Evolutionary conservation across 2,888 invertebrate genomes (phyloP), one percentile per base, ranked within the genome.

Genomic region (Melinaea marsaeus): DNA sequence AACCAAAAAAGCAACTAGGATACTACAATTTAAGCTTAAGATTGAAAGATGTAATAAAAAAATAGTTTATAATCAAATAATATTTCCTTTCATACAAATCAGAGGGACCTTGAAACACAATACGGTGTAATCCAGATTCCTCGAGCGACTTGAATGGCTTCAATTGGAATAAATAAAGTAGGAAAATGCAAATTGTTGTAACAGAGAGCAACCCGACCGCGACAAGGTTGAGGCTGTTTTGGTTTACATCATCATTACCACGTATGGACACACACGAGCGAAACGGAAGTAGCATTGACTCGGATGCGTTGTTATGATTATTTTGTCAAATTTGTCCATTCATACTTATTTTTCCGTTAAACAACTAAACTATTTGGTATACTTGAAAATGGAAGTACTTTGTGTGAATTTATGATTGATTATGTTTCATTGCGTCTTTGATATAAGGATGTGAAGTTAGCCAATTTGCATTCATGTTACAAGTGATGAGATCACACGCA

Each of bases 211-310:
- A 75, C 76, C 66, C 69, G 67, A 66, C 72, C 69, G 62, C 75
- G 74, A 80, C 85, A 85, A 85, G 85, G 85, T 75, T 78, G 71
- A 45, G 62, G 61, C 65, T 73, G 74, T 81, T 80, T 79, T 74
- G 72, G 75, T 78, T 79, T 78, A 73, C 78, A 80, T 82, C 83
- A 83, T 79, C 79, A 74, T 75, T 72, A 74, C 81, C 78, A 73
- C 79, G 77, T 79, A 63, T 72, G 73, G 79, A 72, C 69, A 77
- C 77, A 75, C 77, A 72, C 75, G 77, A 77, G 72, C 77, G 80
- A 72, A 75, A 46, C 73, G 71, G 74, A 75, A 74, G 72, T 11
- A 34, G 47, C 42, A 51, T 32, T 32, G 32, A 65, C 37, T 63
- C n/a, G 22, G 13, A 55, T 13, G 42, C 57, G 57, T 60, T 58